Evolutionary conservation across 2,113 vertebrate genomes (phyloP), one percentile per base, ranked within the genome.

Genomic region (Tenebrosternarchus preto): DNA sequence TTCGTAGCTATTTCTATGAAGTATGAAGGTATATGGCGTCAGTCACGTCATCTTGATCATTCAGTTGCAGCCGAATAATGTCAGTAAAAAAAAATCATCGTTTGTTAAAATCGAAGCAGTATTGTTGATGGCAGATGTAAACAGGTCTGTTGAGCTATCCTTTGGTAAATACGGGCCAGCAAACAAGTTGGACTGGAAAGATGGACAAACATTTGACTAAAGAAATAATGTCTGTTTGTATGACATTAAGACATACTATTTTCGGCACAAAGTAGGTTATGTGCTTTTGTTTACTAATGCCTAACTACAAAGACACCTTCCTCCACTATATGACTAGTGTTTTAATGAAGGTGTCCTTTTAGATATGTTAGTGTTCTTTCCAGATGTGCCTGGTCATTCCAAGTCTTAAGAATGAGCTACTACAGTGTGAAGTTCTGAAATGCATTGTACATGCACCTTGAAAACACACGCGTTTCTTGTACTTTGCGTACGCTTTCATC

Each of bases 391-490:
- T 50, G 43, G 43, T 15, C 43, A 9, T 50, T 50, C 9, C 8
- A 15, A 50, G 43, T 50, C 15, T 50, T 50, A 50, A 15, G 43
- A 9, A 50, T 50, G 43, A 50, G 43, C 39, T 50, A 50, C 1
- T 50, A 1, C 43, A 50, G 43, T 50, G 43, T 50, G 43, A 12
- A 50, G 12, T 50, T 15, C 43, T 50, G 43, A 11, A 50, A 50
- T 50, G 43, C 11, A 15, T 50, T 50, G 2, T 46, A 50, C 11
- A 50, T 50, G 43, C 15, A 50, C 43, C 43, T 46, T 46, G 43
- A 6, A 1, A 50, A 50, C 43, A 50, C 43, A 50, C 43, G 11
- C 43, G 43, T 95, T 94, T 94, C 91, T 92, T 90, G 95, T 94
- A 93, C 94, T 50, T 50, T 50, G 11, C 43, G 43, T 50, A 1